Evolutionary conservation across 2,113 vertebrate genomes (phyloP).

Genomic region (Zootoca vivipara): DNA sequence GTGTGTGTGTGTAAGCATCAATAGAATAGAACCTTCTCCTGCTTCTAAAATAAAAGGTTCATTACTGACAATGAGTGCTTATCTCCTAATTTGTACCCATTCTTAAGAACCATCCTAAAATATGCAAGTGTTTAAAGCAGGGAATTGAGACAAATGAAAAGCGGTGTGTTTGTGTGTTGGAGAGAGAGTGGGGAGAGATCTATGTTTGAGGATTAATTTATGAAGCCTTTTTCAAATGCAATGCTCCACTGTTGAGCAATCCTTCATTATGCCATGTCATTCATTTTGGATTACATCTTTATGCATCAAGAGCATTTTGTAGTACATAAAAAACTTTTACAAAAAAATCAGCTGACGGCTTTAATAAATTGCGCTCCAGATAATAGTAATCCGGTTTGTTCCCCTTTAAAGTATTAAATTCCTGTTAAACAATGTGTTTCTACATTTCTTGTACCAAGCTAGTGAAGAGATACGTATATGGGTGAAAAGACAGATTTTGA

Average conservation of each 20-base stretch:
- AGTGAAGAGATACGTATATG: constrained; percentile 26
- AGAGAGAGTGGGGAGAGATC: neutral
- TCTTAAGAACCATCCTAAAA: neutral
- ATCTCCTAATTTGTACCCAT: neutral
- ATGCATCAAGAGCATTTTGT: neutral
- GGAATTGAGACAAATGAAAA: neutral
- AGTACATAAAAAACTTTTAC: neutral
- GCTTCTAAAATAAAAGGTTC: neutral
- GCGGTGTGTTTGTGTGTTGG: neutral
- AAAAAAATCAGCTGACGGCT: neutral
- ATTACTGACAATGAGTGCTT: neutral
- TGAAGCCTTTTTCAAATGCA: neutral
- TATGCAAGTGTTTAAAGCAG: neutral
- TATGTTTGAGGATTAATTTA: neutral
- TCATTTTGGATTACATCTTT: constrained; percentile 3
- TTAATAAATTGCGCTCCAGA: neutral
- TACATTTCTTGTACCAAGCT: neutral
- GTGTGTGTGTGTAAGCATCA: neutral
- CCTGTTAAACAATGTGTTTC: constrained; percentile 9
- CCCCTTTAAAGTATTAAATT: neutral
- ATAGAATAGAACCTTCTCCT: neutral
- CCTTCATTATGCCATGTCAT: neutral
- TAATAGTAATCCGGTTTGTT: constrained; percentile 8
- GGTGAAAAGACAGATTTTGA: accelerated
- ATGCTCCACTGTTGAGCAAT: neutral